These are phyloP conservation scores for Fregata magnificens DNA, from an alignment of 2,113 vertebrate genomes.

Conservation along the genomic window DNA sequence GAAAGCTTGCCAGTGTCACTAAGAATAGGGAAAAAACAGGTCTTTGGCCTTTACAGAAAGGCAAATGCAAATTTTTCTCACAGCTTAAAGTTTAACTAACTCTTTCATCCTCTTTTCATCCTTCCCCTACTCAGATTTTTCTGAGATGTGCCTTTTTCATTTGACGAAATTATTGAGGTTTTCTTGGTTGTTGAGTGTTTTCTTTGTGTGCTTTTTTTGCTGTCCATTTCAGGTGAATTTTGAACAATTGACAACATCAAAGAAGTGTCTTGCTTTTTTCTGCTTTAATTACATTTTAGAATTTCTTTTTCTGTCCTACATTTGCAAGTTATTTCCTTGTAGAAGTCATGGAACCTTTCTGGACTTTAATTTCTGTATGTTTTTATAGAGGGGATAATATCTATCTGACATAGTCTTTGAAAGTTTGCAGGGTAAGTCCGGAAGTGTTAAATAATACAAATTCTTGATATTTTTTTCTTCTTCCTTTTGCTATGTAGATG, in stretches of 20 bases:
- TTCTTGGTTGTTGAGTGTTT: not conserved
- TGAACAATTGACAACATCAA: not conserved
- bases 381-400: not conserved
- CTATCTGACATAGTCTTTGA: not conserved
- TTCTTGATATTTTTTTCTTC: not conserved
- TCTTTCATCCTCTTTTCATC: not conserved
- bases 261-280: not conserved
- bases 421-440: not conserved
- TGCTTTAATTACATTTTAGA: not conserved
- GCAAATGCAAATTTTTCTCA: not conserved
- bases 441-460: not conserved
- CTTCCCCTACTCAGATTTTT: not conserved
- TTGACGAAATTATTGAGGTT: not conserved
- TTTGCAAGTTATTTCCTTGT: not conserved
- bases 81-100: not conserved
- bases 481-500: not conserved
- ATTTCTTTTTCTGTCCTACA: not conserved
- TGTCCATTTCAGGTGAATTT: not conserved
- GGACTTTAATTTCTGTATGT: not conserved
- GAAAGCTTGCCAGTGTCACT: not conserved
- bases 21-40: not conserved
- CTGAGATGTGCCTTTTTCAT: not conserved
- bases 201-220: not conserved
- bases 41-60: not conserved
- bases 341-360: not conserved